Evolutionary conservation across 1,140 invertebrate genomes (phyloP), one percentile per base, ranked within the genome.

Genomic region (Diabrotica undecimpunctata): DNA sequence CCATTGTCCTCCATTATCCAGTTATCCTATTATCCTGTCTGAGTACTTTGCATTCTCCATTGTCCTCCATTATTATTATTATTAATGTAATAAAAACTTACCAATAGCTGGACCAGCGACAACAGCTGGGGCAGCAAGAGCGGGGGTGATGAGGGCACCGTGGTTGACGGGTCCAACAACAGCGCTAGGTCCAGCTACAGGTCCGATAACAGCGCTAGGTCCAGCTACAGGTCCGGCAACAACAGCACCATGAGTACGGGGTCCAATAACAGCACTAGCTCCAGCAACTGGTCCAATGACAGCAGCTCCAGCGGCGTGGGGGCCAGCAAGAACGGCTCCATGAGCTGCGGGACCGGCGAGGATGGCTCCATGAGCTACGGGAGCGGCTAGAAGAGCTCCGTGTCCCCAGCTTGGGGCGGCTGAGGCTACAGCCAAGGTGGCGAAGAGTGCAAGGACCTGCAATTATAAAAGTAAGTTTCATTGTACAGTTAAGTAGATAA

Each of bases 341-440:
- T 10, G 12, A 9, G 46, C 54, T 25, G 51, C 56, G 10, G 55
- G 55, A 38, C 63, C 63, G 9, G 51, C 10, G 25, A 60, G 12
- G 61, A 58, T 58, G 53, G 66, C 52, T 58, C 69, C 51, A 58
- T 25, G 61, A 62, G 11, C 64, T 8, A 57, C 61, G 25, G 67
- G 67, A 14, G 64, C 64, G 11, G 38, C 62, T 25, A 66, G 41
- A 25, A 14, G 58, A 6, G 35, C 51, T 10, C 61, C 61, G 54
- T 54, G 61, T 25, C 60, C 54, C n/a, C 46, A 54, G 39, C 54
- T 41, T 2, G 72, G 70, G 59, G 66, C 65, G 8, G 70, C 72
- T 25, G 61, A 61, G 64, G 65, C 63, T 52, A 69, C 67, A 39
- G 72, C 68, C 38, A 73, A 64, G 64, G 65, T 64, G 65, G 69